Evolutionary conservation across 2,888 invertebrate genomes (phyloP).

Genomic region (Ditula angustiorana): DNA sequence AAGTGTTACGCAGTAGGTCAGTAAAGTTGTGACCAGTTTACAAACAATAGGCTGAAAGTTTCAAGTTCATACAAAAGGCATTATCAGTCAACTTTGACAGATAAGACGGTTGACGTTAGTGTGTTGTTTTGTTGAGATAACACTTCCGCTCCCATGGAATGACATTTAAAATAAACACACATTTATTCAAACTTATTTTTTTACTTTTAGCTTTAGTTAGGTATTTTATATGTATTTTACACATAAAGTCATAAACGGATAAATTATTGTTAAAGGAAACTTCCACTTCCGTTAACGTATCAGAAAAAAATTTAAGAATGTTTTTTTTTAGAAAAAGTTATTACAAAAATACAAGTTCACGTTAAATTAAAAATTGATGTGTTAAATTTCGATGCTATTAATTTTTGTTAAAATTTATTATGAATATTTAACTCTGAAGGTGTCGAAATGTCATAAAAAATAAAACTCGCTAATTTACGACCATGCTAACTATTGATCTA

Average conservation of each 20-base stretch:
- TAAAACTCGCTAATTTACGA: background rate
- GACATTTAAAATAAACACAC: background rate
- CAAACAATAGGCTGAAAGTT: conserved; percentile 12
- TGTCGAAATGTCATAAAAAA: conserved; percentile 3
- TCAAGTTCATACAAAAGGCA: conserved; percentile 17
- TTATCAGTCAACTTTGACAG: conserved; percentile 26
- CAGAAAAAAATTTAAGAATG: too few species aligned
- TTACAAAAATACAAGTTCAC: background rate
- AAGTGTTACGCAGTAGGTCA: background rate
- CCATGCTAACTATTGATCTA: conserved; percentile 1
- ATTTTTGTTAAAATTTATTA: background rate
- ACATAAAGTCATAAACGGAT: too few species aligned
- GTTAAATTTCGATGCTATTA: background rate
- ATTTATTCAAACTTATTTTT: background rate
- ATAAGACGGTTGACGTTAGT: conserved; percentile 22
- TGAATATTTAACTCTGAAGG: conserved; percentile 4
- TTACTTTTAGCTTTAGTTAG: too few species aligned
- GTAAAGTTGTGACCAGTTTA: background rate
- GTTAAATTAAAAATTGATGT: background rate
- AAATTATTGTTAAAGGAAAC: background rate
- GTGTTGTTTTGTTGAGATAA: conserved; percentile 19
- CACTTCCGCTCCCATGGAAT: conserved; percentile 13
- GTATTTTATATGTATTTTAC: too few species aligned
- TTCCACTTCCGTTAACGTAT: background rate
- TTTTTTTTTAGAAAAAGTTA: background rate